Evolutionary conservation across 37 sponge, comb jelly and placozoan genomes (phyloP), one percentile per base, ranked within the genome.

Genomic region (Cladorhizidae sp.): DNA sequence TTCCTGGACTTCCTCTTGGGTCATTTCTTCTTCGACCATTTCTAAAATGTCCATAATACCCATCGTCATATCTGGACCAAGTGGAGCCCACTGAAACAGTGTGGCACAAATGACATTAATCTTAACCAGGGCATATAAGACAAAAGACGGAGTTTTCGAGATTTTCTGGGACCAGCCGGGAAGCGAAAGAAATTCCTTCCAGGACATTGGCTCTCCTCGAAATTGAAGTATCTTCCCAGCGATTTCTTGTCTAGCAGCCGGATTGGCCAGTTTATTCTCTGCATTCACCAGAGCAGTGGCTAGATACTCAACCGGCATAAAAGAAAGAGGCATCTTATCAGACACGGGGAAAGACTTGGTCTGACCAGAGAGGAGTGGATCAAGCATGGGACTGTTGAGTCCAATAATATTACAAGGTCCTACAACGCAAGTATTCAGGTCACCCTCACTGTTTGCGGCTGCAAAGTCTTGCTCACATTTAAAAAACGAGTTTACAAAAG

Each of bases 101-200:
- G 25, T 64, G n/a, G 86, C 89, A 85, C 80, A 80, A 32, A 80
- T 37, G 0, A 31, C 32, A 49, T 92, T 92, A 18, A 88, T 17
- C 31, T 42, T 54, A 0, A 79, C 74, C 39, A 91, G 36, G 11
- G 49, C 17, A 12, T 3, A 70, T 40, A 87, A 31, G 21, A 83
- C 31, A 29, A 77, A 77, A 14, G 50, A 6, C 38, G 83, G 62
- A 36, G 51, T 45, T 0, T 57, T 43, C 3, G 68, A 70, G 64
- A 85, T 71, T 37, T 85, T 71, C 25, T 78, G 42, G 6, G 83
- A 74, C 92, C 92, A 91, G 22, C 64, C 70, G 12, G 88, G 80
- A 5, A 87, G 57, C 0, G 57, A 28, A 57, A 86, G 73, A 45
- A 91, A 78, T 29, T 79, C 52, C 36, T 73, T 64, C 33, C 31